A percentile compares a stretch with the other conserved stretches of the same genome.
These are phyloP conservation scores for Embiotoca jacksoni DNA, from an alignment of 2,113 vertebrate species.

Conservation along the genomic window DNA sequence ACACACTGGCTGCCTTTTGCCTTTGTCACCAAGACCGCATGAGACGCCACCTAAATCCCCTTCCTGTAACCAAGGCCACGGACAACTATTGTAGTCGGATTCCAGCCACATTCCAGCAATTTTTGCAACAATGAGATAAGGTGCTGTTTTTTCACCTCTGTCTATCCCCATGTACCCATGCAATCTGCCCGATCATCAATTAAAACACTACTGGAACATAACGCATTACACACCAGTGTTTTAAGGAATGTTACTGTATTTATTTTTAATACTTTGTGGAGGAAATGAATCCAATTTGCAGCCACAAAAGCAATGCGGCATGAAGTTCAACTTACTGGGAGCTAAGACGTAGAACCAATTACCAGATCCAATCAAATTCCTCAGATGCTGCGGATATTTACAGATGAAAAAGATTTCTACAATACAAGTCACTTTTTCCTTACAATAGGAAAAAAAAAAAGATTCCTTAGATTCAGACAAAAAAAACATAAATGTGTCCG, in stretches of 20 bases:
- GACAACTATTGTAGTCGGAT: slow-evolving; percentile 75
- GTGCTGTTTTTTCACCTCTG: slow-evolving; percentile 40
- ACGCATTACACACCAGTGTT: slow-evolving; percentile 17
- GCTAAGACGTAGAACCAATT: neutral
- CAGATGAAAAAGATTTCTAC: neutral
- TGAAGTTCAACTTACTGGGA: neutral
- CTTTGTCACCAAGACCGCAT: slow-evolving; percentile 68
- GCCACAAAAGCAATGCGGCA: slow-evolving; percentile 22
- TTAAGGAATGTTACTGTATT: slow-evolving; percentile 37
- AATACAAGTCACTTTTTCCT: slow-evolving; percentile 19
- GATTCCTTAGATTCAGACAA: slow-evolving; percentile 2
- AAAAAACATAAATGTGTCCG: slow-evolving; percentile 9
- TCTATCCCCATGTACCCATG: slow-evolving; percentile 29
- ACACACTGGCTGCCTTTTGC: slow-evolving; percentile 57
- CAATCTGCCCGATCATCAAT: slow-evolving; percentile 23
- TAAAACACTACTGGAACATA: slow-evolving; percentile 25
- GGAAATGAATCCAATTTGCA: slow-evolving; percentile 39
- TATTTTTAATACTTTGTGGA: slow-evolving; percentile 18
- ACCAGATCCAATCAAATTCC: neutral
- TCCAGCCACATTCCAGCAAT: slow-evolving; percentile 70
- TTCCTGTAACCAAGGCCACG: slow-evolving; percentile 75
- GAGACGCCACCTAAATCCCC: slow-evolving; percentile 76
- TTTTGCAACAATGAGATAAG: slow-evolving; percentile 75
- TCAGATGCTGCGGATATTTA: neutral
- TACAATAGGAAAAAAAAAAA: slow-evolving; percentile 25